Base-by-base conservation (phyloP, 2,888 invertebrate genomes). In the Exephanes ischioxanthus region DNA sequence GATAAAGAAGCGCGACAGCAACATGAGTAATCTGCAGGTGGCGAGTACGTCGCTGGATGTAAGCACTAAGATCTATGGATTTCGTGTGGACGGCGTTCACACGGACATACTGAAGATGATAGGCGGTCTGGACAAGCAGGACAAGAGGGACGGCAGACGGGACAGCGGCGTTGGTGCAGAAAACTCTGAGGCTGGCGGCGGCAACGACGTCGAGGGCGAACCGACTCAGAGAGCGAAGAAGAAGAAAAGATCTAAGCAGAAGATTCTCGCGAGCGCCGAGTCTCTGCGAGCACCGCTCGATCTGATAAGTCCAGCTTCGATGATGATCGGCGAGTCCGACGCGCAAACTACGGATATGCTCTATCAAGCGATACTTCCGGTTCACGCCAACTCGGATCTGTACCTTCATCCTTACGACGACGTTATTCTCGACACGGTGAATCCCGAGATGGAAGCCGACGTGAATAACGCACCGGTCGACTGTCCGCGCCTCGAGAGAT, bases 31-130 rank as follows among this genome's bases (percentile, higher is more conserved):
- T 90, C 95, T 97, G 72, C 96, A 97, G 95, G 96, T 97, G 14
- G 98, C 97, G 0, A 97, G 98, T 70, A 97, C 97, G 0, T 97
- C 98, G 0, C 94, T 99, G 71, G 98, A 98, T 93, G 98, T 98
- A 0, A 97, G 98, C 9, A 96, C 98, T 0, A 97, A 97, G 92
- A 98, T 98, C 75, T 98, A 98, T 94, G 97, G 97, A 0, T 96
- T 97, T 84, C 95, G 98, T 84, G 98, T 99, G 0, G 98, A 99
- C 94, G 97, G 97, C 53, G 96, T 98, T 11, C 97, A 98, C 93
- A 95, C 96, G 63, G 97, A 98, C 91, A 97, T 97, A 1, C 94
- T 97, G 87, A 97, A 97, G 91, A 96, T 98, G 94, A 96, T 96
- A 0, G 96, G 96, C 0, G 97, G 96, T 0, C 94, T 97, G 75